A percentile compares a stretch with the other conserved stretches of the same genome.
phyloP scores from a whole-genome alignment of 2,113 vertebrate genomes.

The Lipotes vexillifer region DNA sequence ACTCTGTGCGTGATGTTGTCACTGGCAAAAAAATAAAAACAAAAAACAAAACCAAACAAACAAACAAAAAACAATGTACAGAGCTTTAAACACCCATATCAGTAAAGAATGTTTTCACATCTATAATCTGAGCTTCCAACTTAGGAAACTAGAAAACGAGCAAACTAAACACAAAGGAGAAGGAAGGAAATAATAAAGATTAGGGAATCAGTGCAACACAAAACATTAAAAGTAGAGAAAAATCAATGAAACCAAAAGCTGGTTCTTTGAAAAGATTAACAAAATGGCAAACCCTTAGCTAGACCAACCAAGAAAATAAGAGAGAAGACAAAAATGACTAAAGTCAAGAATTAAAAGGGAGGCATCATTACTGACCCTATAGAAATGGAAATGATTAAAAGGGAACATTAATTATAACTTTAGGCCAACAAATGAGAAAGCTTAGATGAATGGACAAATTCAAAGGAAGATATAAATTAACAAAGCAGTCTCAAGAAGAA shows the following conservation, averaged over 20 bases:
- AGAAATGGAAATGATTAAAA: neutral
- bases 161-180: neutral
- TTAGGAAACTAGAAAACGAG: slow-evolving; percentile 4
- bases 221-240: neutral
- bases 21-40: too few species aligned
- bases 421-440: slow-evolving; percentile 5
- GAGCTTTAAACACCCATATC: neutral
- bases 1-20: too few species aligned
- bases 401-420: slow-evolving; percentile 22
- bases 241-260: slow-evolving; percentile 3
- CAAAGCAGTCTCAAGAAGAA: slow-evolving; percentile 14
- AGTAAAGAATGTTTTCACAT: slow-evolving; percentile 23
- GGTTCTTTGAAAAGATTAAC: slow-evolving; percentile 11
- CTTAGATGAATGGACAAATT: neutral
- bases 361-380: neutral
- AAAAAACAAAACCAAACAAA: too few species aligned
- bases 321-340: slow-evolving; percentile 23
- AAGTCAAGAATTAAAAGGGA: slow-evolving; percentile 32
- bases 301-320: neutral
- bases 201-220: neutral
- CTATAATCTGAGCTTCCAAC: neutral
- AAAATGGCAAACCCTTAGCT: slow-evolving; percentile 16
- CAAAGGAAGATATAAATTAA: neutral
- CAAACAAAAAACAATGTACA: neutral
- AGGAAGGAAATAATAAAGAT: neutral